Evolutionary conservation across 2,888 invertebrate genomes (phyloP).

Genomic region (Drosophila nr. fundita): DNA sequence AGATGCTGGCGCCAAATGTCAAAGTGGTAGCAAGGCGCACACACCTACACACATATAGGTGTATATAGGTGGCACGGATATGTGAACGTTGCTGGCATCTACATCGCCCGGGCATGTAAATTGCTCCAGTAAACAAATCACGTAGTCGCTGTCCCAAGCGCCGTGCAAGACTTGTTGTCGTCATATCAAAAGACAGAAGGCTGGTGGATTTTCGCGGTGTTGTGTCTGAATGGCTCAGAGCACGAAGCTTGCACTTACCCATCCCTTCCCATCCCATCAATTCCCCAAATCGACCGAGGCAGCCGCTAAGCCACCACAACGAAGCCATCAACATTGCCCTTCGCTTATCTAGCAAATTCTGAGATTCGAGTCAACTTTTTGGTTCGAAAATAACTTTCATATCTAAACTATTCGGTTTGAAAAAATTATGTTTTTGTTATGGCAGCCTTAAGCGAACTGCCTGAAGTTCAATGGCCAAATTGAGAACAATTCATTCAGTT

Average conservation of each 20-base stretch:
- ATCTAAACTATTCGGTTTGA: conserved; percentile 14
- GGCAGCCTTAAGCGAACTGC: not conserved
- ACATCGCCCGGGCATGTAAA: conserved; percentile 62
- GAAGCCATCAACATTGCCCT: conserved; percentile 20
- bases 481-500: not conserved
- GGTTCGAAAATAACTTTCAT: not conserved
- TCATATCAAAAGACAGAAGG: conserved; percentile 67
- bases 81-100: conserved; percentile 31
- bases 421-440: conserved; percentile 4
- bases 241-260: conserved; percentile 5
- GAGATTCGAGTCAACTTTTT: conserved; percentile 1
- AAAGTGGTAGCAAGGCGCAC: conserved; percentile 49
- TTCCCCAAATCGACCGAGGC: conserved; percentile 17
- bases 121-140: conserved; percentile 76
- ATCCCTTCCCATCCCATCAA: not conserved
- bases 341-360: conserved; percentile 26
- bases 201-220: conserved; percentile 63
- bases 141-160: conserved; percentile 57
- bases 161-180: conserved; percentile 51
- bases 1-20: conserved; percentile 70
- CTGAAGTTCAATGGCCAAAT: not conserved
- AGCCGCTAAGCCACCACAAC: conserved; percentile 43
- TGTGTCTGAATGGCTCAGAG: conserved; percentile 60
- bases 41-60: conserved; percentile 13
- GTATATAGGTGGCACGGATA: no score